These are phyloP conservation scores for Xanthia togata DNA, from an alignment of 2,888 invertebrate genomes.

Conservation along the genomic window DNA sequence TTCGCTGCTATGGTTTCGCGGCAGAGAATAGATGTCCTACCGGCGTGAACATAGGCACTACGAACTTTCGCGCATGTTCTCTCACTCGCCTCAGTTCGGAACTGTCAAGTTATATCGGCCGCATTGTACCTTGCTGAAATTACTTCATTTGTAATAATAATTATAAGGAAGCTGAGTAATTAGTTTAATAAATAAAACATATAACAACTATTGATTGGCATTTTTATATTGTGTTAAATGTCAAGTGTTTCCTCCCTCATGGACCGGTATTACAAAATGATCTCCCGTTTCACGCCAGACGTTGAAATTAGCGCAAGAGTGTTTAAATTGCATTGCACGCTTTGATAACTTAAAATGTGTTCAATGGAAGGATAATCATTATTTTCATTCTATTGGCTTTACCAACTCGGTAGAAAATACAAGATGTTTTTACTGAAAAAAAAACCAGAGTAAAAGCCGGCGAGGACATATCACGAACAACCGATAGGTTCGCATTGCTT, in stretches of 20 bases:
- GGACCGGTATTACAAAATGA: not conserved
- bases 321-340: not conserved
- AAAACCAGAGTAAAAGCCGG: not conserved
- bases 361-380: not conserved
- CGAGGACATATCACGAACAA: not conserved
- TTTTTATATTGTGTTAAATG: not conserved
- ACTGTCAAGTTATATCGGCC: no score
- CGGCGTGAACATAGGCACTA: no score
- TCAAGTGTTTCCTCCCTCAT: not conserved
- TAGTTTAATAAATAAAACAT: not conserved
- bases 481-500: not conserved
- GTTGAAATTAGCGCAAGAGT: not conserved
- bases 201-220: not conserved
- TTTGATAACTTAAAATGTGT: not conserved
- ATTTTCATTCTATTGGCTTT: not conserved
- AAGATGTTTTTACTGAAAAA: not conserved
- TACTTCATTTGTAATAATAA: not conserved
- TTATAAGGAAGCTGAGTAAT: not conserved
- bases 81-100: no score
- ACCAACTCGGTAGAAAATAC: not conserved
- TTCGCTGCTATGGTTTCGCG: no score
- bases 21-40: no score
- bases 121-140: not conserved
- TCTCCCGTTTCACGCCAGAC: not conserved
- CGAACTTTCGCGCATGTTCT: no score